These are phyloP conservation scores for Deilephila elpenor DNA, from an alignment of 2,888 invertebrate species.

Conservation along the genomic window DNA sequence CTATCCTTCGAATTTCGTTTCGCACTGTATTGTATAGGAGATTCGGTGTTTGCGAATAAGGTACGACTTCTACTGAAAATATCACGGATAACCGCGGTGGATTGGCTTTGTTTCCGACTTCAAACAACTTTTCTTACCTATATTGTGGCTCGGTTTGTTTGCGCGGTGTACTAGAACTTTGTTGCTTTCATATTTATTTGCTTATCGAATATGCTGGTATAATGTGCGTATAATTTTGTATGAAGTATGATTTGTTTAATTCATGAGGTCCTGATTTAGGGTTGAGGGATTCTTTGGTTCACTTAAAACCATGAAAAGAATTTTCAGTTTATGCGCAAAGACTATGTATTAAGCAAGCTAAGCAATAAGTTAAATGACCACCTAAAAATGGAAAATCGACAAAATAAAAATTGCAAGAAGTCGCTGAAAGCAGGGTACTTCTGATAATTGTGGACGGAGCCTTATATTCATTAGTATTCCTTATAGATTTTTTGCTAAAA, in stretches of 20 bases:
- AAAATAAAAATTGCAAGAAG: no score
- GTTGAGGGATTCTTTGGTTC: no score
- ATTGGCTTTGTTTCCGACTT: constrained; percentile 83
- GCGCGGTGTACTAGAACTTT: constrained; percentile 18
- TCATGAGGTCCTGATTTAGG: no score
- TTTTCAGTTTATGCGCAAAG: no score
- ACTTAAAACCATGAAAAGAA: no score
- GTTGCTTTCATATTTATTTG: constrained; percentile 17
- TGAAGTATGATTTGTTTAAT: not conserved
- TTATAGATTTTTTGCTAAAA: no score
- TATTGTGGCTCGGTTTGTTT: constrained; percentile 76
- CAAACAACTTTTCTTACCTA: constrained; percentile 80
- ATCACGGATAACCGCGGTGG: constrained; percentile 82
- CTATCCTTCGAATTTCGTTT: constrained; percentile 84
- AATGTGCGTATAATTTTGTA: not conserved
- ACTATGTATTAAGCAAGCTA: no score
- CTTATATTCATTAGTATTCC: no score
- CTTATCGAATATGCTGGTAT: not conserved
- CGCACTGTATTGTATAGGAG: constrained; percentile 83
- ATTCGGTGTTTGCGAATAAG: constrained; percentile 84
- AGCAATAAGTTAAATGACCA: no score
- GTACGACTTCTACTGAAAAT: constrained; percentile 79
- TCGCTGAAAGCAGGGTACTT: no score
- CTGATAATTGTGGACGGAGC: no score
- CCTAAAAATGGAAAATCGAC: no score